Base-by-base conservation (phyloP, 2,113 vertebrate species). In the Bufo bufo region DNA sequence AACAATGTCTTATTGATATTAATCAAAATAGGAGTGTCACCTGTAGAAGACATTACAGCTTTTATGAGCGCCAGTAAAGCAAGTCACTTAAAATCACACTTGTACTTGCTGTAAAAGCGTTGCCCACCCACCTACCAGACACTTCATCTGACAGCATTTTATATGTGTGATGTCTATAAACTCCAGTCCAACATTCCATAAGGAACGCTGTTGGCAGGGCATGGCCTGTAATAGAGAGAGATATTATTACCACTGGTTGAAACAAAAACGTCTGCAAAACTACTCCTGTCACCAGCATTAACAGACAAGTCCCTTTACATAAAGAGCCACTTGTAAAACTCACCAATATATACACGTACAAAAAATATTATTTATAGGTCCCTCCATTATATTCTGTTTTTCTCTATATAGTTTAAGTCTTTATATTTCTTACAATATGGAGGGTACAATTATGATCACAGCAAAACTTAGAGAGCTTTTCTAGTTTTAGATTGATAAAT, bases 121-220 rank as follows among this genome's bases (percentile, higher is more conserved):
- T 33, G 78, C 23, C 78, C 78, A 81, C 78, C 78, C 78, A 81
- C 78, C 78, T 81, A 45, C 54, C 56, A 81, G 54, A 81, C 78
- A 81, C 78, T 61, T 81, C 78, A 81, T 81, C 56, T 80, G 54
- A 61, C n/a, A 9, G 33, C 14, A 81, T 81, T 81, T 81, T 81
- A 81, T 81, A 81, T 61, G 78, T 81, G 78, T 58, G 78, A 81
- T 81, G 78, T 81, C 78, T 81, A 81, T 81, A 59, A 81, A 81
- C 78, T 81, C 56, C 54, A 61, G 23, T 81, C 78, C 78, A 81
- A 81, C 33, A 81, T 81, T 81, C 78, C 78, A 59, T 81, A 81
- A 43, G 78, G 78, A 58, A 10, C 7, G 13, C 10, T 81, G 78
- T 19, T 81, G 78, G 78, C 56, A 81, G 78, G 45, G 58, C 78